These are phyloP conservation scores for Athalia rosae DNA, from an alignment of 2,888 invertebrate genomes.

Conservation along the genomic window DNA sequence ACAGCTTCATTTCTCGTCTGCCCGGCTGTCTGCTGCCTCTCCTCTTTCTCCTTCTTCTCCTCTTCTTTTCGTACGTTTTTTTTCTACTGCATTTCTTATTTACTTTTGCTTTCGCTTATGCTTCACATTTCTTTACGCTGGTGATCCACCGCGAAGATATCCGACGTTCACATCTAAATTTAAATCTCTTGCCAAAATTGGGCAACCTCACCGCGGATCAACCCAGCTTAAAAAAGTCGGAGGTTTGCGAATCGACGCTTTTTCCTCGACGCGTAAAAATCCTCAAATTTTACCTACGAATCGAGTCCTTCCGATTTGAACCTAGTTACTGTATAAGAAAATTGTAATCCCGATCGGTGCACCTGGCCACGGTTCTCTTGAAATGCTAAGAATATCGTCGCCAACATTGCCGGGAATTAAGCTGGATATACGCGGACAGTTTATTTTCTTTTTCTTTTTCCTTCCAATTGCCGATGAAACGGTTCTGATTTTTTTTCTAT, in stretches of 20 bases:
- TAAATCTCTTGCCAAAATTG: background rate
- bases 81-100: no score
- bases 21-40: background rate
- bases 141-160: background rate
- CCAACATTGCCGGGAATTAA: constrained; percentile 21
- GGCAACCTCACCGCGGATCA: background rate
- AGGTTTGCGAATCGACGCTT: no score
- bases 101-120: no score
- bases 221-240: no score
- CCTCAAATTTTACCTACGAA: no score
- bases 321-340: background rate
- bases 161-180: background rate
- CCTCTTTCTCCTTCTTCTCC: background rate
- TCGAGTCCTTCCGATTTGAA: no score
- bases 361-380: background rate
- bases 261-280: no score
- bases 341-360: background rate
- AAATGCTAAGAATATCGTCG: constrained; percentile 40
- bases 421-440: no score
- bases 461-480: background rate
- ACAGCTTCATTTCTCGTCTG: constrained; percentile 10
- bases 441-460: no score
- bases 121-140: no score
- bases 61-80: no score
- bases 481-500: background rate